Evolutionary conservation across 2,888 invertebrate species (phyloP), one percentile per base, ranked within the genome.

Genomic region (Galeopsomyia nigrocyanea): DNA sequence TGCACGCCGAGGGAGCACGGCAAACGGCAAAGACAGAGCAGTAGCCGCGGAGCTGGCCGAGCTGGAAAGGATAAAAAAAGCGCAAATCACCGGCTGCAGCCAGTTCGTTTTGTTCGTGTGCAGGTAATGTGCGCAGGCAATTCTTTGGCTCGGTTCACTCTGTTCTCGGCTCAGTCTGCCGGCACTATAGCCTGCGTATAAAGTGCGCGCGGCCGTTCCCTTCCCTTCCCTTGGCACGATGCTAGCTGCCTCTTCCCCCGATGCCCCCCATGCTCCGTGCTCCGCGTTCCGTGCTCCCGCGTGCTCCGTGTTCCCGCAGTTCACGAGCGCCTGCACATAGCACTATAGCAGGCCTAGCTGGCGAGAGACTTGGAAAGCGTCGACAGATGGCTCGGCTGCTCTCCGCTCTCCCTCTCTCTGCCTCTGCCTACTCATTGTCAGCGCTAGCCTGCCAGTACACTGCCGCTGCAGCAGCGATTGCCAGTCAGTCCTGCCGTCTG

Each of bases 351-450:
- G 39, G 51, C 63, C 46, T 49, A 26, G 26, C 26, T 5, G 5
- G 26, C 2, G 26, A 26, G 65, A 60, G 68, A 68, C 60, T 68
- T 58, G 22, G 63, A 64, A 64, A 68, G 69, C 73, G 73, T 67
- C 73, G 73, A 74, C 73, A 74, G 73, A 74, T 74, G 73, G 69
- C 73, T 61, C 61, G 68, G 56, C 51, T 62, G 61, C 55, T 47
- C 71, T 50, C 19, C 26, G 61, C 55, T 47, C 71, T 50, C 19
- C 26, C 64, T 64, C 39, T 64, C 64, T 26, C 22, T 2, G 47
- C 17, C 64, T 39, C 55, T 62, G 26, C n/a, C 21, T 26, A 61
- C 51, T 13, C 13, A 17, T 21, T 57, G n/a, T 6, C 14, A 39
- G 19, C 55, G 21, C 21, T 14, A 10, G 39, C 10, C 2, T 39